These are phyloP conservation scores for Tupaia tana DNA, from an alignment of 2,113 vertebrate genomes.

Conservation along the genomic window DNA sequence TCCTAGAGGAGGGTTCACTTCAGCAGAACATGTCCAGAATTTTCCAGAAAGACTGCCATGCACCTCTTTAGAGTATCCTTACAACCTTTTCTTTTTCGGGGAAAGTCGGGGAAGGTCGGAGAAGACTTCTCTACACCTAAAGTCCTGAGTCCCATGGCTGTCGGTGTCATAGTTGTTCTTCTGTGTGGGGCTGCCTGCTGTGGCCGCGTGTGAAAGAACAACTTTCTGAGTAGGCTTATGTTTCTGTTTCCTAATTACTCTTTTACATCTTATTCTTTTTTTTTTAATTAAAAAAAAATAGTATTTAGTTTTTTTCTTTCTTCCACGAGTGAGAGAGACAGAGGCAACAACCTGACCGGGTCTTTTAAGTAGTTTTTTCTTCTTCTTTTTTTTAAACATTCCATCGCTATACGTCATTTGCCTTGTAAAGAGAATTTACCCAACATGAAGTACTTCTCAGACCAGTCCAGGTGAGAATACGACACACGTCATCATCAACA, in stretches of 20 bases:
- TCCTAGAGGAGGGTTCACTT: not conserved
- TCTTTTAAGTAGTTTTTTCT: too few species aligned
- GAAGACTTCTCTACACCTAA: not conserved
- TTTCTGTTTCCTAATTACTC: too few species aligned
- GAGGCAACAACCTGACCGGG: too few species aligned
- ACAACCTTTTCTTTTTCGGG: fast-evolving
- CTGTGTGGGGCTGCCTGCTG: fast-evolving
- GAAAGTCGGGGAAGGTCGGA: not conserved
- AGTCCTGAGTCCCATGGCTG: not conserved
- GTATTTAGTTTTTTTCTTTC: too few species aligned
- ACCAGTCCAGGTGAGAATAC: too few species aligned
- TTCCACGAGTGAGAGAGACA: too few species aligned
- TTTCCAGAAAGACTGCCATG: not conserved
- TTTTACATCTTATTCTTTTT: not conserved
- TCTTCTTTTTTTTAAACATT: too few species aligned
- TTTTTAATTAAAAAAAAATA: not conserved
- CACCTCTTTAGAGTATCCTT: fast-evolving
- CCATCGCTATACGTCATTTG: too few species aligned
- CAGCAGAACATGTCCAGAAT: slow-evolving; percentile 17
- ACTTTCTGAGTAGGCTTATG: not conserved
- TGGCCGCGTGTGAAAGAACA: fast-evolving
- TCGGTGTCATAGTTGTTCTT: not conserved
- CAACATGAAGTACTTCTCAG: too few species aligned
- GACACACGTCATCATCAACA: too few species aligned
- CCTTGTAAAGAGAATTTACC: too few species aligned